phyloP scores from a whole-genome alignment of 2,113 vertebrate species.

The Cephalopholis sonnerati region DNA sequence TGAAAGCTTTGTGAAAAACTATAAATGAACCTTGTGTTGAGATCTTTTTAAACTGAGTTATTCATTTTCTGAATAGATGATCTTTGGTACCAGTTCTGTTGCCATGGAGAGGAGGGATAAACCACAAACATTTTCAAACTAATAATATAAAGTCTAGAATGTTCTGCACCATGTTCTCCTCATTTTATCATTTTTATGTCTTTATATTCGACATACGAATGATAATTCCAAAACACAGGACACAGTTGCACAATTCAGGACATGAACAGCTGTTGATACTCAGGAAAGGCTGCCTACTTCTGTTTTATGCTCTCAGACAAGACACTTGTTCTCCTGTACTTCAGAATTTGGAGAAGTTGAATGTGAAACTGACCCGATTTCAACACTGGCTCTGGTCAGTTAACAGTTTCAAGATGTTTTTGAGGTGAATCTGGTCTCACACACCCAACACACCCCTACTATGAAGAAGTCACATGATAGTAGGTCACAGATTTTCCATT shows the following conservation, averaged over 20 bases:
- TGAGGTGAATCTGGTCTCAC: background rate
- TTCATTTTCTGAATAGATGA: conserved; percentile 24
- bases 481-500: background rate
- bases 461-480: background rate
- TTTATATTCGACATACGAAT: background rate
- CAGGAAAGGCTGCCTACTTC: conserved; percentile 28
- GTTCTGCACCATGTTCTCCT: background rate
- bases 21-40: background rate
- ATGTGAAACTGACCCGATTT: conserved; percentile 48
- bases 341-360: conserved; percentile 45
- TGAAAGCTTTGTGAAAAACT: background rate
- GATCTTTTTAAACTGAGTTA: background rate
- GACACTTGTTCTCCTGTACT: background rate
- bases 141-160: background rate
- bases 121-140: conserved; percentile 79
- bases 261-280: background rate
- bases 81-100: conserved; percentile 36
- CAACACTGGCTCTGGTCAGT: conserved; percentile 50
- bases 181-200: background rate
- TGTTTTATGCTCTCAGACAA: conserved; percentile 16
- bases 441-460: background rate
- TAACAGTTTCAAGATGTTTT: conserved; percentile 19
- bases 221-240: background rate
- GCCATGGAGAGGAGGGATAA: conserved; percentile 67
- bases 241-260: background rate